Evolutionary conservation across 2,888 invertebrate genomes (phyloP), one percentile per base, ranked within the genome.

Genomic region (Chironomus riparius): DNA sequence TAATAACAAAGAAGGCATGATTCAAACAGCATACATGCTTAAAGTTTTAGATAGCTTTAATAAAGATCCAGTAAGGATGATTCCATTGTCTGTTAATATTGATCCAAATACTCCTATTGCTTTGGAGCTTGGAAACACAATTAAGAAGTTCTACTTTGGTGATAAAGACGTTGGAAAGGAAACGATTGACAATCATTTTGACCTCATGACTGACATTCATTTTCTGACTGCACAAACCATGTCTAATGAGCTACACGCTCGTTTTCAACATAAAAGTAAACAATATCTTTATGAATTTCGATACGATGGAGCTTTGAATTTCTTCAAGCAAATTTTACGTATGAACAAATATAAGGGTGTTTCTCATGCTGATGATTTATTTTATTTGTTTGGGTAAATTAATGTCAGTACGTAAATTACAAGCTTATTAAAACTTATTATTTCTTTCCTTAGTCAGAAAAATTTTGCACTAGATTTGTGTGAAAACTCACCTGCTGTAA

Each of bases 281-380:
- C 74, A 65, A 48, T 74, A 62, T 15, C 85, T 88, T 10, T 89
- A 88, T 78, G 85, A 86, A 76, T 89, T 89, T 79, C 83, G 87
- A 0, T 88, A 88, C 77, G 85, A 86, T 65, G 88, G 88, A 2
- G 82, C 81, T 13, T 81, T 87, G 4, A 88, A 88, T 80, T 83
- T 86, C 77, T 81, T 85, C 24, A 88, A 88, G 78, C 84, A 83
- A 74, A 80, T 83, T 12, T 80, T 83, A 13, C 82, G 84, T 38
- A 82, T 86, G 13, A 78, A 84, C 0, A 81, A 85, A 0, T 47
- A 83, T 1, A 80, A 82, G 78, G 90, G 90, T 4, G 86, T 87
- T 0, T 86, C 87, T 48, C 90, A 90, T 79, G 87, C 84, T 0
- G 90, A 90, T 78, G 90, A 90, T 0, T 81, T 87, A 0, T 86